Conservation (phyloP, 2,888 invertebrate species). For the Papilio elwesi region DNA sequence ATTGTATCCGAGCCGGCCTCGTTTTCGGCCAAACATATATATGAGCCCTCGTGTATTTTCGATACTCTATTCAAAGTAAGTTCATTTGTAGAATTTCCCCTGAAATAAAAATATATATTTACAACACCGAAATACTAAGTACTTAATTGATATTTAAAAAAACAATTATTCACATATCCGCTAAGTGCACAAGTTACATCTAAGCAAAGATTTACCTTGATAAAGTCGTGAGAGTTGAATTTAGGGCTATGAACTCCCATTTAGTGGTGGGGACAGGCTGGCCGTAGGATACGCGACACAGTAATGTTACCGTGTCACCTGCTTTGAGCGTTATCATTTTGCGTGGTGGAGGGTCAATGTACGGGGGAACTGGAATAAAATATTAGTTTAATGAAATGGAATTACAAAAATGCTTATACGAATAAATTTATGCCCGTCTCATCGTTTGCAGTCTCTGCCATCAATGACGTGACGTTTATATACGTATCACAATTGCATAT, state of each 20-base stretch:
- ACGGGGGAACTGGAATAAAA: slow-evolving; percentile 63
- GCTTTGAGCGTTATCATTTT: slow-evolving; percentile 46
- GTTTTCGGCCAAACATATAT: slow-evolving; percentile 66
- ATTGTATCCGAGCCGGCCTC: slow-evolving; percentile 58
- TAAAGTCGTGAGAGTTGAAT: slow-evolving; percentile 51
- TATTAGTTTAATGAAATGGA: too few species aligned
- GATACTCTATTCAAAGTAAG: slow-evolving; percentile 55
- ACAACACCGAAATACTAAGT: too few species aligned
- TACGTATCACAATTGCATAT: too few species aligned
- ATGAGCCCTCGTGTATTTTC: slow-evolving; percentile 59
- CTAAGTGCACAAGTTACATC: too few species aligned
- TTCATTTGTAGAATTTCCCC: slow-evolving; percentile 48
- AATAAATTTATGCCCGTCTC: too few species aligned
- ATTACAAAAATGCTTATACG: too few species aligned
- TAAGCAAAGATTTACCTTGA: slow-evolving; percentile 50
- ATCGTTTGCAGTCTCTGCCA: too few species aligned
- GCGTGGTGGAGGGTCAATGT: slow-evolving; percentile 57
- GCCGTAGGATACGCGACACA: slow-evolving; percentile 60
- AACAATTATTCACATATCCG: not conserved
- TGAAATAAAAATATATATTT: slow-evolving; percentile 45
- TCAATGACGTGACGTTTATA: too few species aligned
- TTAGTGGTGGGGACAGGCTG: slow-evolving; percentile 61
- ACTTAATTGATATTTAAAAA: too few species aligned
- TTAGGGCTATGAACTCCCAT: slow-evolving; percentile 62
- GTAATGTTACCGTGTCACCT: slow-evolving; percentile 52